Evolutionary conservation across 2,797 vertebrate genomes (phyloP), one percentile per base, ranked within the genome.

Genomic region (Pseudochromis fuscus): DNA sequence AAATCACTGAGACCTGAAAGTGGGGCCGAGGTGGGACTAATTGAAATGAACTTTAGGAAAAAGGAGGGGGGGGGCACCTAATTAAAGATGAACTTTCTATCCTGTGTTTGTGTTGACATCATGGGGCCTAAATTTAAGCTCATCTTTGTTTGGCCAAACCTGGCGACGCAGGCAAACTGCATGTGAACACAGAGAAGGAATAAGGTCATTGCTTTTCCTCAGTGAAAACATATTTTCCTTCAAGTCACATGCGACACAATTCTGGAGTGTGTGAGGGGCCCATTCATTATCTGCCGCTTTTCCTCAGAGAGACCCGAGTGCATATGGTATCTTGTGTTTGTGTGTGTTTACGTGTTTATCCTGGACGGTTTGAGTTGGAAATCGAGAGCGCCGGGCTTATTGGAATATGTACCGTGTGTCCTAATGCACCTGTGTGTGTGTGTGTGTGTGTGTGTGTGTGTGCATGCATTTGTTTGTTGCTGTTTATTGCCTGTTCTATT

Each of bases 31-130:
- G 90, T 94, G 91, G 92, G 92, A 93, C 91, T 96, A 96, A 97
- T 96, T 96, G 95, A 96, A 94, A 94, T 96, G 95, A 96, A 97
- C 95, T 97, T 97, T 96, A 94, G 81, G 85, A 79, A 87, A 88
- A n/a, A n/a, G n/a, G n/a, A n/a, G n/a, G 90, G 85, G 89, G 90
- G 89, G 84, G 85, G 91, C 82, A 90, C 94, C 95, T 96, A 95
- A 94, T 94, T 94, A 93, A 87, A 93, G 79, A 79, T 95, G 94
- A 94, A 96, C 89, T 94, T 93, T 93, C 86, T 86, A 76, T 81
- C 73, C 66, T 77, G 82, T 89, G 82, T 92, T 91, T 92, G 89
- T 91, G 90, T 91, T 91, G 85, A 93, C 88, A 93, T 93, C 91
- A 92, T 88, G 81, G 83, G 84, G 84, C 88, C 90, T 89, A 93